Evolutionary conservation across 1,140 invertebrate genomes (phyloP), one percentile per base, ranked within the genome.

Genomic region (Cydia strobilella): DNA sequence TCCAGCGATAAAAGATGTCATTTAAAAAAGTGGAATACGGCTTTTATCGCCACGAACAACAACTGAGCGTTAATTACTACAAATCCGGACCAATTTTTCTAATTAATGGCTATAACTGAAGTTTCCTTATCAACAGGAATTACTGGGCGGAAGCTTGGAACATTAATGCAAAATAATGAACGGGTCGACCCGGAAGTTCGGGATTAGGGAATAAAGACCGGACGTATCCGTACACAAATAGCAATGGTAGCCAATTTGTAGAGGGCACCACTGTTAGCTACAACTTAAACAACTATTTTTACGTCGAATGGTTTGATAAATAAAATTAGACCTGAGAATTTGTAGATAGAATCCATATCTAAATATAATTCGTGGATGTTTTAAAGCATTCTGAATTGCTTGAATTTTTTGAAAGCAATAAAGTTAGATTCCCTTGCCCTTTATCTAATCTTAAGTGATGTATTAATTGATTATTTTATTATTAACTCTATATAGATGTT

Each of bases 91-190:
- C 31, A 39, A 39, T 86, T 86, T 86, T 84, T 83, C 75, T 84
- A 84, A 84, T 83, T 81, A 83, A 80, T 74, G 75, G 35, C 74
- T 51, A 82, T 80, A 80, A 77, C 78, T 75, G 82, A 83, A 82
- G 81, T 85, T 85, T 77, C 77, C 82, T 88, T 86, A 86, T 89
- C 86, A 85, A 80, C 78, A 75, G 77, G 82, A 81, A 82, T 81
- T 84, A 83, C 78, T 81, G 75, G 76, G 80, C 83, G 81, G 82
- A 87, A 91, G 83, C 90, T 90, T 83, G 76, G 83, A 82, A 82
- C 83, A 83, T 90, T 90, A 90, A 88, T 87, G 84, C 81, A 82
- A 85, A 88, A 85, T 87, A 86, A 88, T 83, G 83, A 82, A 74
- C 82, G 83, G 82, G 86, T 90, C 83, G 82, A 80, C 83, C 73